Evolutionary conservation across 2,113 vertebrate genomes (phyloP), one percentile per base, ranked within the genome.

Genomic region (Cnemophilus loriae): DNA sequence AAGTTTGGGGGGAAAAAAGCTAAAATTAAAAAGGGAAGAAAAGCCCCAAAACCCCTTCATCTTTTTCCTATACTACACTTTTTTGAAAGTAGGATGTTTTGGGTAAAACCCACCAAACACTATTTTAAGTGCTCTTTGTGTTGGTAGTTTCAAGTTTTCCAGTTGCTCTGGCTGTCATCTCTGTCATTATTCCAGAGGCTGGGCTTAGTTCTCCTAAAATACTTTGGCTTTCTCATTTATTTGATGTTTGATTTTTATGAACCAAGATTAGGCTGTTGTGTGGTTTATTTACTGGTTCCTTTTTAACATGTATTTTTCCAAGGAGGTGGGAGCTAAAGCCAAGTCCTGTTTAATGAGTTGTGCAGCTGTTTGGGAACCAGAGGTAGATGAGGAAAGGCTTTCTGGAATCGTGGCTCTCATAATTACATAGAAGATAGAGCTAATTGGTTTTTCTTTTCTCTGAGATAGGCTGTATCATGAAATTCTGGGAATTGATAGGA

Each of bases 1-100:
- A 5, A 15, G 5, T 39, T 3, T 41, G 2, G 17, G 26, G 8
- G 5, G 3, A 4, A 30, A 32, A 32, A 11, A 6, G 11, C n/a
- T n/a, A 39, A 82, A 67, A n/a, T 50, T 6, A 35, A 46, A n/a
- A 75, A 13, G 13, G 12, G 8, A 16, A 12, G 23, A 17, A 47
- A 23, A 6, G n/a, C 3, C 15, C 16, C 26, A 28, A 13, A 7
- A 49, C 5, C 6, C 14, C 52, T 71, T 60, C 2, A 16, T 85
- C 19, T n/a, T 81, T 71, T 81, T 49, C 17, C 32, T 57, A 1
- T 60, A 37, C 27, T 14, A 41, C 12, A 4, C 13, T 39, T 83
- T 46, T 41, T 44, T 37, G 18, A 35, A 78, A 68, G 33, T 32
- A 52, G 32, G 11, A 3, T 65, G 33, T 60, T 63, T 88, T 21